Conservation (phyloP, 2,888 invertebrate genomes). For the Microctonus aethiopoides region DNA sequence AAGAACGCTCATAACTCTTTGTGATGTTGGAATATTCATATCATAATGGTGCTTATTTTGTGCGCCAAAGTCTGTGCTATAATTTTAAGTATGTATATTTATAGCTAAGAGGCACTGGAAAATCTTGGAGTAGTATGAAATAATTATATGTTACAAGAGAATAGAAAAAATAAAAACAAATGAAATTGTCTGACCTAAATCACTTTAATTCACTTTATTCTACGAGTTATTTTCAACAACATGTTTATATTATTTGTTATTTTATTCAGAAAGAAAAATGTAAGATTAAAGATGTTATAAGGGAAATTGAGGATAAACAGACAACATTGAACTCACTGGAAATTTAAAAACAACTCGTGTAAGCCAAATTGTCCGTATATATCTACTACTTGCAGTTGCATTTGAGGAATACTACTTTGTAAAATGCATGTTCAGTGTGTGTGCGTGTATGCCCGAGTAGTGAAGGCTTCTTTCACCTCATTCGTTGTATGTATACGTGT, state of each 20-base stretch:
- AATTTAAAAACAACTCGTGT: neutral
- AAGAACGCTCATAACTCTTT: neutral
- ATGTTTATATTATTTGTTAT: no score
- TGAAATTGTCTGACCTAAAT: no score
- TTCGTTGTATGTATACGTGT: conserved; percentile 1
- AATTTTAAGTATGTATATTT: neutral
- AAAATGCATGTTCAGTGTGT: neutral
- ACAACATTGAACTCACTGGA: neutral
- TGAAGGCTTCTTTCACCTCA: neutral
- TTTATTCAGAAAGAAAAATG: neutral
- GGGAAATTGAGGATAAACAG: neutral
- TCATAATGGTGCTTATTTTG: neutral
- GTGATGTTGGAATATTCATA: neutral
- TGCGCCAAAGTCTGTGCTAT: neutral
- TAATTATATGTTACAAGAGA: neutral
- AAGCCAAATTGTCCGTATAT: neutral
- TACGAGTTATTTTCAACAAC: no score
- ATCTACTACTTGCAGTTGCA: neutral
- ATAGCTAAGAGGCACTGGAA: neutral
- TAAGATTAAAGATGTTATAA: neutral
- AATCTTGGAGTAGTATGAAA: neutral
- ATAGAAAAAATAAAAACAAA: neutral
- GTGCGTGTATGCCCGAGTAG: neutral
- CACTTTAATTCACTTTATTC: no score
- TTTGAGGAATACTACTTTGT: conserved; percentile 9